phyloP scores from a whole-genome alignment of 2,888 invertebrate species.

The Thymelicus acteon region DNA sequence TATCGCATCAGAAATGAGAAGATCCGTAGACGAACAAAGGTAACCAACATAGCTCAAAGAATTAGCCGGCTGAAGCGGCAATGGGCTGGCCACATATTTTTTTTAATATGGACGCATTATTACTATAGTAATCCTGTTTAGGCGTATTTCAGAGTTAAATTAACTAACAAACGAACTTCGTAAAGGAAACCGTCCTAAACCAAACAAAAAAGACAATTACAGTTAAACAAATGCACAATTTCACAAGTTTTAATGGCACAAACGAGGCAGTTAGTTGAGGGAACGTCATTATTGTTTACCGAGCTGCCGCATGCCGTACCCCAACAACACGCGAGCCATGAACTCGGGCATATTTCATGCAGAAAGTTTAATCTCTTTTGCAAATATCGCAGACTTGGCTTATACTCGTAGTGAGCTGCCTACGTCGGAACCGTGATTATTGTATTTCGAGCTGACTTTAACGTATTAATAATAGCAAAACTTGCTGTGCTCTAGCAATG shows the following conservation, averaged over 20 bases:
- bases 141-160: neutral
- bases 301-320: neutral
- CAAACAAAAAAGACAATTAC: conserved; percentile 6
- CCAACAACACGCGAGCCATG: conserved; percentile 28
- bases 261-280: conserved; percentile 9
- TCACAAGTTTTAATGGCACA: conserved; percentile 10
- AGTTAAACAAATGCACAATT: conserved; percentile 17
- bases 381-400: conserved; percentile 20
- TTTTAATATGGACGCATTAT: neutral
- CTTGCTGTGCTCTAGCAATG: neutral
- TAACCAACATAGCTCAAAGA: too few relatives aligned
- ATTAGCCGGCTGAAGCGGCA: too few relatives aligned
- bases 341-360: conserved; percentile 29
- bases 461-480: conserved; percentile 25
- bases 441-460: conserved; percentile 27
- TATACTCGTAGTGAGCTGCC: conserved; percentile 19
- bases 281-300: conserved; percentile 23
- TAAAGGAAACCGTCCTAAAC: neutral
- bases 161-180: neutral
- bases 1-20: too few relatives aligned
- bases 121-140: neutral
- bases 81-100: too few relatives aligned
- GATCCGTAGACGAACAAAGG: too few relatives aligned
- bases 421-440: conserved; percentile 25
- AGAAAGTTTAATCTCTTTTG: conserved; percentile 34